Evolutionary conservation across 1,140 invertebrate genomes (phyloP).

Genomic region (Bombus confusus): DNA sequence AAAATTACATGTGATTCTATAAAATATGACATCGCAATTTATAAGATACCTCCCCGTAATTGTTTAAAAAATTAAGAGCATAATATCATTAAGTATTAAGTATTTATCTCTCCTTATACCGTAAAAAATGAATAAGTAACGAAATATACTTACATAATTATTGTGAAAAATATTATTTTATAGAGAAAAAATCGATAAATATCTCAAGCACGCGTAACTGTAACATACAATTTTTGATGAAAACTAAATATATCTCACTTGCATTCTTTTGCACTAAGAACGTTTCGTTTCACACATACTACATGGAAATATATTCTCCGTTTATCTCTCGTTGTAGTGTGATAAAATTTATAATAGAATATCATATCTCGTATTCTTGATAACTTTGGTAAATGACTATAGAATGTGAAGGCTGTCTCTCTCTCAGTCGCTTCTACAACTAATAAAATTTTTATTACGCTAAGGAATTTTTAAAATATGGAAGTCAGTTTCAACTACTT

Average conservation of each 20-base stretch:
- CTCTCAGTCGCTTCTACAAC: constrained; percentile 59
- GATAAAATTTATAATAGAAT: constrained; percentile 45
- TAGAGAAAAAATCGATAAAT: constrained; percentile 33
- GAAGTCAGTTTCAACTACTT: constrained; percentile 28
- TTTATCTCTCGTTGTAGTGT: constrained; percentile 40
- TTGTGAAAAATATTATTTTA: constrained; percentile 14
- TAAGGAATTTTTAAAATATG: constrained; percentile 38
- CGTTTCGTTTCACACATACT: constrained; percentile 14
- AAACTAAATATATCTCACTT: constrained; percentile 34
- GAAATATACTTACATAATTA: constrained; percentile 2
- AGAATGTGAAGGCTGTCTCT: constrained; percentile 56
- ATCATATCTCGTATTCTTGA: constrained; percentile 46
- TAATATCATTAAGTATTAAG: constrained; percentile 31
- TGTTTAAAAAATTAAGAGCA: neutral
- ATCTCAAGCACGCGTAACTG: constrained; percentile 32
- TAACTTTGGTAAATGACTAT: constrained; percentile 73
- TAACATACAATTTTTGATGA: constrained; percentile 32
- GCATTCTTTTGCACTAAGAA: constrained; percentile 9
- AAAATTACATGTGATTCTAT: constrained; percentile 22
- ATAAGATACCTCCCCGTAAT: neutral
- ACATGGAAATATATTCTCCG: constrained; percentile 25
- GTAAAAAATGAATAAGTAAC: constrained; percentile 30
- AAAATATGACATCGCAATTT: constrained; percentile 13
- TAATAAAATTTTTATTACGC: constrained; percentile 51
- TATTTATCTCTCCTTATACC: constrained; percentile 23